Evolutionary conservation across 2,113 vertebrate species (phyloP).

Genomic region (Paramormyrops kingsleyae): DNA sequence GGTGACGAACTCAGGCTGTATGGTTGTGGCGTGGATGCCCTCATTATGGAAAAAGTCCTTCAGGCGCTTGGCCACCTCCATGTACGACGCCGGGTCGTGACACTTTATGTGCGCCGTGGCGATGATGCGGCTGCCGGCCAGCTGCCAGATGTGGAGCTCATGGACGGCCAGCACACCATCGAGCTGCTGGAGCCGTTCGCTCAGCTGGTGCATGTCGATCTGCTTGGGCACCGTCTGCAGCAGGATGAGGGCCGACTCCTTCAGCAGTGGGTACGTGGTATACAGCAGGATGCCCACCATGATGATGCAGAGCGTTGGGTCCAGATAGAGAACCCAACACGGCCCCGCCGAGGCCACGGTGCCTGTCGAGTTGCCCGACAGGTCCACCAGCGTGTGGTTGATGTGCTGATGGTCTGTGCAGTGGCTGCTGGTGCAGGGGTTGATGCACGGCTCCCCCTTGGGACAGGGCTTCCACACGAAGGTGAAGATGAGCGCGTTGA

Average conservation of each 20-base stretch:
- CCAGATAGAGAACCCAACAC: slow-evolving; percentile 95
- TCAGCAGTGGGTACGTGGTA: slow-evolving; percentile 90
- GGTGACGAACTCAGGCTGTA: slow-evolving; percentile 92
- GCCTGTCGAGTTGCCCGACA: slow-evolving; percentile 6
- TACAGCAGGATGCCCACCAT: slow-evolving; percentile 95
- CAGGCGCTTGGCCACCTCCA: slow-evolving; percentile 95
- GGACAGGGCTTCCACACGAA: slow-evolving; percentile 80
- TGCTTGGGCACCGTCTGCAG: slow-evolving; percentile 97
- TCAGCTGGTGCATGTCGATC: slow-evolving; percentile 83
- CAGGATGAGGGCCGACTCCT: slow-evolving; percentile 96
- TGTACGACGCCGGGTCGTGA: slow-evolving; percentile 87
- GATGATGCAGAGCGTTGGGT: slow-evolving; percentile 85
- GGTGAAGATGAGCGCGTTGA: slow-evolving; percentile 83
- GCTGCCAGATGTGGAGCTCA: slow-evolving; percentile 94
- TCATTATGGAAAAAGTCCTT: slow-evolving; percentile 95
- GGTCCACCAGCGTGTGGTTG: slow-evolving; percentile 60
- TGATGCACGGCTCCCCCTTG: slow-evolving; percentile 61
- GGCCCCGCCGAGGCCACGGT: slow-evolving; percentile 62
- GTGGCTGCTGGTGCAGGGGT: slow-evolving; percentile 70
- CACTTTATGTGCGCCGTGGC: slow-evolving; percentile 98
- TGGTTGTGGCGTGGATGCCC: slow-evolving; percentile 96
- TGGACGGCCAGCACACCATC: slow-evolving; percentile 92
- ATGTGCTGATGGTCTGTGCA: slow-evolving; percentile 56
- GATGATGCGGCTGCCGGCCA: slow-evolving; percentile 94
- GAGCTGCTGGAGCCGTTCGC: slow-evolving; percentile 71